Evolutionary conservation across 2,797 vertebrate genomes (phyloP).

Genomic region (Bovichtus variegatus): DNA sequence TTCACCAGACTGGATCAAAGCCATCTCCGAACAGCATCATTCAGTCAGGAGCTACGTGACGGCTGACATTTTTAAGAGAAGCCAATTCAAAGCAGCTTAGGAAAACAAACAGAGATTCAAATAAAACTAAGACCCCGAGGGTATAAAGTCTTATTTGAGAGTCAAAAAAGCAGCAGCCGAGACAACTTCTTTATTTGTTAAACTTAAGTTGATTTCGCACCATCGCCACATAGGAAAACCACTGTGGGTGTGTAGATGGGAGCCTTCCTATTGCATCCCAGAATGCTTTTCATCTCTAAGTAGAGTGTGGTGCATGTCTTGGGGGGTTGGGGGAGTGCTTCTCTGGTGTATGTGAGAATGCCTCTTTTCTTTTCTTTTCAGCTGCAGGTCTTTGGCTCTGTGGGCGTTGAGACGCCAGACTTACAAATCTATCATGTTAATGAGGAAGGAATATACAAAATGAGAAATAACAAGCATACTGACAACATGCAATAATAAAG

Average conservation of each 20-base stretch:
- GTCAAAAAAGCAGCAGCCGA: slow-evolving; percentile 24
- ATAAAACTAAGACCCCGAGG: slow-evolving; percentile 15
- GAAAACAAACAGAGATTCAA: slow-evolving; percentile 33
- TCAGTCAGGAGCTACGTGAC: slow-evolving; percentile 44
- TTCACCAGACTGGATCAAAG: slow-evolving; percentile 29
- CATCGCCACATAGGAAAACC: slow-evolving; percentile 37
- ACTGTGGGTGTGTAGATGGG: slow-evolving; percentile 56
- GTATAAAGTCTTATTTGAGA: slow-evolving; percentile 36
- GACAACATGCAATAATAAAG: slow-evolving; percentile 20
- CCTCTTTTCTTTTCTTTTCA: slow-evolving; percentile 81
- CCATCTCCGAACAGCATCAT: slow-evolving; percentile 12
- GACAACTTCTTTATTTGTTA: slow-evolving; percentile 15
- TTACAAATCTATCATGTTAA: slow-evolving; percentile 78
- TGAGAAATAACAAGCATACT: slow-evolving; percentile 22
- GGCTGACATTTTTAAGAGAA: slow-evolving; percentile 32
- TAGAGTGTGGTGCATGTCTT: slow-evolving; percentile 70
- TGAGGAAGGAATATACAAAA: slow-evolving; percentile 64
- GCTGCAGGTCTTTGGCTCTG: slow-evolving; percentile 74
- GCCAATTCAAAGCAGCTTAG: slow-evolving; percentile 11
- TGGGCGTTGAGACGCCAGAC: slow-evolving; percentile 74
- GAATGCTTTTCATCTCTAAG: slow-evolving; percentile 79
- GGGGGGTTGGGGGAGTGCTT: slow-evolving; percentile 73
- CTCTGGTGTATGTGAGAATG: slow-evolving; percentile 77
- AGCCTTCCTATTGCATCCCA: slow-evolving; percentile 72
- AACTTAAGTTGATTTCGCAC: slow-evolving; percentile 36